phyloP scores from a whole-genome alignment of 92 coral and sea anemone genomes.

The Siderastrea siderea region DNA sequence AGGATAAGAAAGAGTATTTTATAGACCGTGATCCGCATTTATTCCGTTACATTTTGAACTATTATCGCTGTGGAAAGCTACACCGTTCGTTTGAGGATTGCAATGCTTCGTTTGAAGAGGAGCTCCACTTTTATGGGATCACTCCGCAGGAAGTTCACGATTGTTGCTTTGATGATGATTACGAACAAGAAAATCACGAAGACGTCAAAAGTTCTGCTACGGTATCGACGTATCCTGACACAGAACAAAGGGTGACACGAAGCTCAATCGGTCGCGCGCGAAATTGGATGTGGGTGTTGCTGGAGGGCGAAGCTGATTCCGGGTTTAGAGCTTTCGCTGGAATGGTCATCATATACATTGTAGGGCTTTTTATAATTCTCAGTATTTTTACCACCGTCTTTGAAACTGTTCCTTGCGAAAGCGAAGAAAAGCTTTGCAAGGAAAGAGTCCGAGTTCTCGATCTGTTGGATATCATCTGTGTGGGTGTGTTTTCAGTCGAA shows the following conservation, averaged over 20 bases:
- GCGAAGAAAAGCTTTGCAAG: constrained; percentile 68
- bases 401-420: constrained; percentile 93
- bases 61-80: constrained; percentile 94
- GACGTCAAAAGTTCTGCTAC: constrained; percentile 53
- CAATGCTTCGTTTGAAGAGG: constrained; percentile 88
- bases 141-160: constrained; percentile 87
- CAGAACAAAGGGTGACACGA: background rate
- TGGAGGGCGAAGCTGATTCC: constrained; percentile 84
- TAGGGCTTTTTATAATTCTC: constrained; percentile 91
- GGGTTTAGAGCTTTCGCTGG: constrained; percentile 83
- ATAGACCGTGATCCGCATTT: constrained; percentile 96
- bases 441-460: constrained; percentile 79
- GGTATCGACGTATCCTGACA: constrained; percentile 23
- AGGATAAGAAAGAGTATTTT: constrained; percentile 87
- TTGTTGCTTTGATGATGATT: constrained; percentile 94
- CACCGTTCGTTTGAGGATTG: constrained; percentile 96
- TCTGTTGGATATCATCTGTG: constrained; percentile 83
- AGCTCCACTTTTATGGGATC: constrained; percentile 89
- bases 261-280: constrained; percentile 57
- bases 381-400: constrained; percentile 93
- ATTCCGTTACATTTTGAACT: constrained; percentile 94
- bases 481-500: constrained; percentile 88
- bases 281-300: constrained; percentile 79
- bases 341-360: constrained; percentile 77
- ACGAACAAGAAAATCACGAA: constrained; percentile 74